Percentiles rank a stretch among this genome's conserved stretches.
Conservation (phyloP, 2,888 invertebrate species). For the Drosophila flavopinicola region DNA sequence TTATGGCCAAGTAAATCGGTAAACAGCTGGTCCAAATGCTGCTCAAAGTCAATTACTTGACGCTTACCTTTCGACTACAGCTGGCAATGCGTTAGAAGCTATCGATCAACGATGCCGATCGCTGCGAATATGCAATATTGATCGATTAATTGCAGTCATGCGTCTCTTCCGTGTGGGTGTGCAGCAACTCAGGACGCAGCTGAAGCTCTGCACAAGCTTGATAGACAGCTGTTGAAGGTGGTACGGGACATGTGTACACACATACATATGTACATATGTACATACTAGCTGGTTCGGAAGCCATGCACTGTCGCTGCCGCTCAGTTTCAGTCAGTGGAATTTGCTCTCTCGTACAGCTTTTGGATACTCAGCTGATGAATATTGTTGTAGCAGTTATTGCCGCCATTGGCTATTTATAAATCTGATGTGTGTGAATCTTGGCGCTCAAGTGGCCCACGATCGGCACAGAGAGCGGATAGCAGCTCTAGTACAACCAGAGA, state of each 20-base stretch:
- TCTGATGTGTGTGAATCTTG: constrained; percentile 74
- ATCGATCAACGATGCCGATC: constrained; percentile 11
- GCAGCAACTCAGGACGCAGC: constrained; percentile 34
- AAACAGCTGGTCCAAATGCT: constrained; percentile 41
- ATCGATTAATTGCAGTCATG: constrained; percentile 11
- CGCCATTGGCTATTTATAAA: constrained; percentile 69
- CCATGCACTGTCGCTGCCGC: constrained; percentile 57
- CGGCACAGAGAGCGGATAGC: constrained; percentile 29
- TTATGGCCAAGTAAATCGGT: constrained; percentile 19
- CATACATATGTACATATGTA: constrained; percentile 1
- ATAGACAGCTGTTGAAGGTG: constrained; percentile 30
- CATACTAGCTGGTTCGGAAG: constrained; percentile 57
- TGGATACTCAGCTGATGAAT: constrained; percentile 47
- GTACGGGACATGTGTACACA: neutral
- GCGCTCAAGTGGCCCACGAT: constrained; percentile 45
- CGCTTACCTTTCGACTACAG: neutral
- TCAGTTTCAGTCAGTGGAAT: constrained; percentile 41
- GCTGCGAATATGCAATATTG: constrained; percentile 15
- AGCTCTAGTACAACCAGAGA: constrained; percentile 3
- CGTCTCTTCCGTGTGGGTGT: constrained; percentile 33
- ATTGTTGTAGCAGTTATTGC: constrained; percentile 38
- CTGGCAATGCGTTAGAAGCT: constrained; percentile 1
- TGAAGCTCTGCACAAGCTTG: constrained; percentile 26
- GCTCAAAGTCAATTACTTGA: constrained; percentile 7
- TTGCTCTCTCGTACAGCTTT: constrained; percentile 34